These are phyloP conservation scores for Pomacea maculata DNA, from an alignment of 1,140 invertebrate genomes.

Conservation along the genomic window DNA sequence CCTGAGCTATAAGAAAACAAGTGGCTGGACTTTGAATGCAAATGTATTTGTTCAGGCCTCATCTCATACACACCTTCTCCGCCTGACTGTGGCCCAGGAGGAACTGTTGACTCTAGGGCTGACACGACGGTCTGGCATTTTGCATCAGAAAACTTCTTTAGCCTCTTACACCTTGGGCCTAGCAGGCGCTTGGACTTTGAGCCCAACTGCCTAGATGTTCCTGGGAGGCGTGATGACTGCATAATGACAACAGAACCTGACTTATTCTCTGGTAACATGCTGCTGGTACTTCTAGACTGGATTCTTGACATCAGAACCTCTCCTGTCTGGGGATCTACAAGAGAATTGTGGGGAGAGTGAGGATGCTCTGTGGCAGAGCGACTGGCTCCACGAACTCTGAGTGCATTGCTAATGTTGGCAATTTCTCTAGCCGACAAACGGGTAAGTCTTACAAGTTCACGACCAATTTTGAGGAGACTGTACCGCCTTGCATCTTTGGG, in stretches of 20 bases:
- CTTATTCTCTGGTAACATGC: not conserved
- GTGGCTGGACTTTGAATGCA: no score
- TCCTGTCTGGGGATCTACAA: constrained; percentile 14
- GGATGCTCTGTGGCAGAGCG: not conserved
- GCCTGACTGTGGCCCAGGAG: no score
- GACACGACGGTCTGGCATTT: no score
- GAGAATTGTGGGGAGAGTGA: constrained; percentile 10
- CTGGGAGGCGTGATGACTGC: not conserved
- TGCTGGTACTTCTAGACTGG: not conserved
- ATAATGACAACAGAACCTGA: not conserved
- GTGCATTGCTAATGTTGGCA: constrained; percentile 9
- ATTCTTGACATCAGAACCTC: not conserved
- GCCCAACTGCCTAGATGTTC: not conserved
- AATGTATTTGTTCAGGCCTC: no score
- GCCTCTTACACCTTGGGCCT: constrained; percentile 8
- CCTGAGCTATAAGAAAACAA: no score
- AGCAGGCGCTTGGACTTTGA: not conserved
- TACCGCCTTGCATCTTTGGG: constrained; percentile 60
- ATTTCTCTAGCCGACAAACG: constrained; percentile 41
- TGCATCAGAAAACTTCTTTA: no score
- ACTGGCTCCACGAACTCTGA: not conserved
- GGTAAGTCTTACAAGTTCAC: constrained; percentile 49
- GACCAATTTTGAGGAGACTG: constrained; percentile 59
- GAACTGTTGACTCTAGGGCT: no score
- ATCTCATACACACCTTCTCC: no score